Conservation (phyloP, 2,888 invertebrate species). For the Meta bourneti region DNA sequence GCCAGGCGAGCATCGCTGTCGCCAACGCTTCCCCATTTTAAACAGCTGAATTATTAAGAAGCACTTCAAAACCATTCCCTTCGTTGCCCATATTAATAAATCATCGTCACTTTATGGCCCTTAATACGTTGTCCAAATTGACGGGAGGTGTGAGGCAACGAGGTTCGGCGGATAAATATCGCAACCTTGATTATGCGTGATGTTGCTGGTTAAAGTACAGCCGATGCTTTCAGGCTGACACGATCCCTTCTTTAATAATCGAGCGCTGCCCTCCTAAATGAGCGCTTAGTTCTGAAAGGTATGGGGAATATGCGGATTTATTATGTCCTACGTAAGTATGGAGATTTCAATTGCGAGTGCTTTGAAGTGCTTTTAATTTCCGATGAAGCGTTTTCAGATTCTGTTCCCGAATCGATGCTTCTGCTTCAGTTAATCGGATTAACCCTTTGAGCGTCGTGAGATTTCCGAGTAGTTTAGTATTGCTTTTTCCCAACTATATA, state of each 20-base stretch:
- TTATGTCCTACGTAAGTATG: background rate
- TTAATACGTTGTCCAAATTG: background rate
- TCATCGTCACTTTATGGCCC: background rate
- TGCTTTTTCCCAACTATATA: too few species aligned
- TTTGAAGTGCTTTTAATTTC: slow-evolving; percentile 1
- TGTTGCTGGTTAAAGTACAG: background rate
- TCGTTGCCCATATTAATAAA: background rate
- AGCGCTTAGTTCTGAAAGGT: background rate
- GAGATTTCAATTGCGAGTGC: background rate
- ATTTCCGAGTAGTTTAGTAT: too few species aligned
- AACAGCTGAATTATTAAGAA: background rate
- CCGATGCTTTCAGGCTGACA: too few species aligned
- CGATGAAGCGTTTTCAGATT: background rate
- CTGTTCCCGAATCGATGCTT: too few species aligned
- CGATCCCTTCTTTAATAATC: too few species aligned
- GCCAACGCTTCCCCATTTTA: background rate
- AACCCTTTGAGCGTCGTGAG: too few species aligned
- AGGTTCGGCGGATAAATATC: background rate
- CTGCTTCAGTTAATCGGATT: too few species aligned
- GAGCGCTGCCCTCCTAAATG: too few species aligned
- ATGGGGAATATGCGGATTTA: background rate
- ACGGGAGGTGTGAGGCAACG: background rate
- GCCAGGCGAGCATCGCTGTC: too few species aligned
- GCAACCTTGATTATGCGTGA: background rate
- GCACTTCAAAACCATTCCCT: background rate